Base-by-base conservation (phyloP, 2,888 invertebrate species). In the Drosophila rellima region DNA sequence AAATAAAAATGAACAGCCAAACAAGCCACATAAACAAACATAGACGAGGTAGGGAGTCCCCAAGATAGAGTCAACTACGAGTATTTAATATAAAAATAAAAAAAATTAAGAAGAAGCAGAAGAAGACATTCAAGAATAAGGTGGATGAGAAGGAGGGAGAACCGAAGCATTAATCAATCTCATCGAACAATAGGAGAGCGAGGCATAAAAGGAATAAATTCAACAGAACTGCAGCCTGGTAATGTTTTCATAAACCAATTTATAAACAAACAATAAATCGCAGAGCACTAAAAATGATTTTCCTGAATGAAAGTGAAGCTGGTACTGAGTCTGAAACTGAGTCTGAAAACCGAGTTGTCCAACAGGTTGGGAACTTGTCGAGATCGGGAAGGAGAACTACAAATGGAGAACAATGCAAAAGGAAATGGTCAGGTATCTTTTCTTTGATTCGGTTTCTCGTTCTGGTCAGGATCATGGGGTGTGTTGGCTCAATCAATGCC, bases 401-500 rank as follows among this genome's bases (percentile, higher is more conserved):
- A 57, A 61, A 39, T 18, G 50, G n/a, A 23, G 37, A 74, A 74
- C 74, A 74, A 74, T 62, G 55, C 42, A 62, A 59, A 59, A 55
- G 79, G 73, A 74, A 78, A 74, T 73, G 59, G 59, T 66, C 67
- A 59, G 63, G 54, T 50, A 63, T 65, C 17, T 39, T 18, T 40
- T 47, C 20, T 37, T 61, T 64, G 42, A 31, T 50, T 39, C 5
- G 60, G 17, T 56, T 60, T 51, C 35, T 50, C 31, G 37, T 55
- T 26, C 18, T 59, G 55, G 39, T 63, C 85, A 88, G 90, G 83
- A 89, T 82, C 82, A 62, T 70, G 82, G 82, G 85, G 90, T 85
- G 71, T 82, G 72, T 82, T 89, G 90, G 90, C 85, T 89, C 82
- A 88, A 84, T 83, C 88, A 83, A 88, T 90, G 87, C 87, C 90